Evolutionary conservation across 2,797 vertebrate species (phyloP), one percentile per base, ranked within the genome.

Genomic region (Xiphorhynchus erythropygius): DNA sequence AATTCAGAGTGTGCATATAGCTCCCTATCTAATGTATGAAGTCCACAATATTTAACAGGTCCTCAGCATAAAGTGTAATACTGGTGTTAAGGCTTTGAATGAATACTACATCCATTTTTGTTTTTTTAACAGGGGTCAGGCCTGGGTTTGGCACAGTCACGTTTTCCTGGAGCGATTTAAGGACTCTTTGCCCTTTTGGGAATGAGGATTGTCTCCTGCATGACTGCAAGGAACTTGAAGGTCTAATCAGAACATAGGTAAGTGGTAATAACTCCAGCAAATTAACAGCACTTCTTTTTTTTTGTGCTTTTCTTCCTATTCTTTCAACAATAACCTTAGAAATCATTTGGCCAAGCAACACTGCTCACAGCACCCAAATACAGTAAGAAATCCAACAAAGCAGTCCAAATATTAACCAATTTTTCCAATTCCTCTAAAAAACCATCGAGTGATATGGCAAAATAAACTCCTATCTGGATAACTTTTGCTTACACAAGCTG

Each of bases 401-500:
- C 12, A 65, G 18, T 25, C 25, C 65, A 84, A 30, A 56, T 73
- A 73, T 33, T 86, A 59, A 93, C 42, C 5, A 18, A 2, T 46
- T 62, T 80, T 91, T 55, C 19, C 11, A 33, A 67, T 73, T 76
- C 17, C 11, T 82, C 81, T 84, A 4, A 37, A 91, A 86, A 73
- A 69, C 13, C 2, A 22, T 24, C 1, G 0, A 84, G 30, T n/a
- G 1, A 1, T 47, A 22, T 69, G 27, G 35, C 44, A 78, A 78
- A 89, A 88, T 65, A 73, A 56, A 78, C 9, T 76, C 50, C 59
- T 30, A 44, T 60, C 59, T 90, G 59, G 63, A 17, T 90, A 84
- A 93, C 81, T 81, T 91, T 37, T 69, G 23, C 53, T 88, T 87
- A 84, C 76, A 56, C 63, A 22, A 82, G 16, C 33, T 82, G 94